A percentile compares a stretch with the other conserved stretches of the same genome.
phyloP scores from a whole-genome alignment of 1,140 invertebrate species.

The Hetaerina americana region DNA sequence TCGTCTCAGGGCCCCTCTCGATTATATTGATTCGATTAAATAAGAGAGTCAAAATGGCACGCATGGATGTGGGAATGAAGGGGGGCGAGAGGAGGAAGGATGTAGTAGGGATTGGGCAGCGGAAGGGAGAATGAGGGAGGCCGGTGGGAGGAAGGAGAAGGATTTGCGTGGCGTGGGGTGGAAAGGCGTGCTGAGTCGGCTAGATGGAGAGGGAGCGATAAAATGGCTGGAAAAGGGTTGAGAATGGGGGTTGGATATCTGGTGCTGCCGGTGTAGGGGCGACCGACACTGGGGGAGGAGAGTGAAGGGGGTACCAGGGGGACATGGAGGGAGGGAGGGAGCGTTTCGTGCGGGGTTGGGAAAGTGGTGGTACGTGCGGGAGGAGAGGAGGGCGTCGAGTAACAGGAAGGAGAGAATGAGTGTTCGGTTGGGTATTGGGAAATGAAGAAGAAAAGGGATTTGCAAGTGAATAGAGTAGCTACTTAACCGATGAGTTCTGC shows the following conservation, averaged over 20 bases:
- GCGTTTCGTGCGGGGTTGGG: too few relatives aligned
- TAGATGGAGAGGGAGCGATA: not conserved
- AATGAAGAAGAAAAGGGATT: not conserved
- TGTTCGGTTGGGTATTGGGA: not conserved
- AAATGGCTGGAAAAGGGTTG: not conserved
- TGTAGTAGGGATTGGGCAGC: too few relatives aligned
- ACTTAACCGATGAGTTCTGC: not conserved
- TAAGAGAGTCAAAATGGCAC: not conserved
- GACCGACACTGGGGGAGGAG: not conserved
- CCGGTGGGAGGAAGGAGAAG: not conserved
- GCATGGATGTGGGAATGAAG: not conserved
- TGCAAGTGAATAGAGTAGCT: not conserved
- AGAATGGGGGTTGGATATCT: not conserved
- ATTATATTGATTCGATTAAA: not conserved
- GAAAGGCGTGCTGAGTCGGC: not conserved
- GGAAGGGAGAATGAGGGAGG: not conserved
- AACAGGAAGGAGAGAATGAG: not conserved
- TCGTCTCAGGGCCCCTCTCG: not conserved
- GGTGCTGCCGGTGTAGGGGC: not conserved
- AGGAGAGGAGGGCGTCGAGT: too few relatives aligned
- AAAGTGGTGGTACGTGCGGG: too few relatives aligned
- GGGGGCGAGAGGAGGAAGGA: not conserved
- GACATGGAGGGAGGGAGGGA: not conserved
- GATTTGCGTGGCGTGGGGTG: too few relatives aligned
- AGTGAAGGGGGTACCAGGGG: too few relatives aligned